Evolutionary conservation across 1,140 invertebrate genomes (phyloP).

Genomic region (Eurosta solidaginis): DNA sequence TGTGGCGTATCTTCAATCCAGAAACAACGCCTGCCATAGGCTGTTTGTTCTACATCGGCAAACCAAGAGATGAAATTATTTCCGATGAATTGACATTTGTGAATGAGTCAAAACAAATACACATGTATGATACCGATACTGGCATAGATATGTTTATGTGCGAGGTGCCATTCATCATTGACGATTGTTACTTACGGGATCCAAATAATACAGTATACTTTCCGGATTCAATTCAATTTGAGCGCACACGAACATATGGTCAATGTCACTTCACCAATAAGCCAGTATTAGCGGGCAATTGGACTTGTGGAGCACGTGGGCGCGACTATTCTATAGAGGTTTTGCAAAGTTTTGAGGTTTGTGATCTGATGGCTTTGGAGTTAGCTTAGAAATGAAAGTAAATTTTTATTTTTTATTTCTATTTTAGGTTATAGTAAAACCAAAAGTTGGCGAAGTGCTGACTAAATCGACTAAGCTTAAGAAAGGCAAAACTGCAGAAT

Average conservation of each 20-base stretch:
- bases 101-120: background rate
- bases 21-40: background rate
- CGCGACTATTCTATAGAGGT: constrained; percentile 35
- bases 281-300: constrained; percentile 31
- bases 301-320: constrained; percentile 34
- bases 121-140: background rate
- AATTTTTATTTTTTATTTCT: background rate
- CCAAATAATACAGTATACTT: constrained; percentile 35
- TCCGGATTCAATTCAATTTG: constrained; percentile 33
- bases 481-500: constrained; percentile 17
- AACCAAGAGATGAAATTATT: constrained; percentile 27
- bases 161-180: constrained; percentile 32
- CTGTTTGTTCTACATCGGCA: constrained; percentile 36
- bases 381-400: background rate
- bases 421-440: constrained; percentile 33
- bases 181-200: constrained; percentile 34
- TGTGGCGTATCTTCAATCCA: constrained; percentile 34
- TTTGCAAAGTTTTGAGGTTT: constrained; percentile 34
- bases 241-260: constrained; percentile 14
- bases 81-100: background rate
- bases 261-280: constrained; percentile 34
- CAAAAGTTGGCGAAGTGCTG: constrained; percentile 30
- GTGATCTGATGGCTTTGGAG: background rate
- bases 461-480: constrained; percentile 28
- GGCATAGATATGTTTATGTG: constrained; percentile 25